Evolutionary conservation across 2,113 vertebrate species (phyloP), one percentile per base, ranked within the genome.

Genomic region (Hiodon alosoides): DNA sequence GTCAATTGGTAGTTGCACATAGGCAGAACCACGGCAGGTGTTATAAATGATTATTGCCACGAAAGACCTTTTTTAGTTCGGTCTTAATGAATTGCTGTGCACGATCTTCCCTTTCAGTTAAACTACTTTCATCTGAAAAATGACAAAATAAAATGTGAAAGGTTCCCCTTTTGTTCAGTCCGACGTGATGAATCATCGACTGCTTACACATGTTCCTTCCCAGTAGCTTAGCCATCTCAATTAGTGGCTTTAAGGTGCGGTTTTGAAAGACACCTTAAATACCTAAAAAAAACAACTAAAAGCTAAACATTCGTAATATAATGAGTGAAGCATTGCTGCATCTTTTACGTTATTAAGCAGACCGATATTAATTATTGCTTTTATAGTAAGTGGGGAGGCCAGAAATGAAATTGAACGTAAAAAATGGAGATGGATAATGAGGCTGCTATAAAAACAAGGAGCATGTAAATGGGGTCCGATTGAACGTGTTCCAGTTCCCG

Each of bases 231-330:
- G 55, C 11, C 11, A 11, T 57, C 55, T 11, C 55, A 57, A 57
- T 57, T 11, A 57, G 55, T 57, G 55, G 7, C 55, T 8, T 31
- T 31, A 31, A 31, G 31, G 31, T 31, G 31, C 31, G 2, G 31
- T 31, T 57, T 64, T 64, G 61, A 64, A 64, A 16, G 61, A 16
- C 61, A 64, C 61, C 16, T 64, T 64, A 64, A 64, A 16, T 64
- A 7, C 2, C 61, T 8, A 1, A 6, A 64, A 64, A 64, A 64
- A 3, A 2, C 61, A 64, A 4, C n/a, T 7, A 16, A 13, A 17
- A 46, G 46, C 17, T 55, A 7, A 70, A 55, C 69, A 54, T 55
- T 57, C 57, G 69, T 55, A 55, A 54, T 51, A 11, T 54, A 17
- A 55, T 55, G 11, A 31, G 17, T 31, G 52, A 55, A 17, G 53